Evolutionary conservation across 2,113 vertebrate species (phyloP), one percentile per base, ranked within the genome.

Genomic region (Cinclus mexicanus): DNA sequence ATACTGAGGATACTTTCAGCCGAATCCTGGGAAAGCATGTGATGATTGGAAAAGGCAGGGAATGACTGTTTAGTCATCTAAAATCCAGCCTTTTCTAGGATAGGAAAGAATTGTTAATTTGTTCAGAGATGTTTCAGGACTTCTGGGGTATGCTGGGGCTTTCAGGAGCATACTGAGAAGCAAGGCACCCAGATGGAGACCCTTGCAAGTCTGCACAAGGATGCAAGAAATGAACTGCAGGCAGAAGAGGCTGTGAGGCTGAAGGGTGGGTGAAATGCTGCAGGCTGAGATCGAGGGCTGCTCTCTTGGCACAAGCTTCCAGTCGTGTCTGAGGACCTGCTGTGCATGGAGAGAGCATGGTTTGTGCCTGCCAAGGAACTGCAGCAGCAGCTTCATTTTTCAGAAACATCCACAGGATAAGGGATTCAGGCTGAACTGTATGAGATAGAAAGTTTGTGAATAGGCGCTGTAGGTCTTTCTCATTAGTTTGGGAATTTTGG

Each of bases 401-500:
- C 85, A 97, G 94, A 87, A 92, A n/a, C 0, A 0, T 60, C 57
- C 67, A 79, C 0, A 0, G 70, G 23, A 39, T 24, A 76, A 79
- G 29, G 16, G 37, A 76, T 35, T 76, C 46, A 46, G 57, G n/a
- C 74, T 59, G 81, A 89, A 89, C 64, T 81, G 55, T 16, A n/a
- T 0, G 0, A 82, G 16, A 71, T 28, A 89, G 53, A 67, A 65
- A 53, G 53, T 61, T 41, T 83, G 57, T 94, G 85, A 95, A 95
- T 17, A 95, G 79, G 52, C 0, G 0, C 37, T 91, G 89, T 46
- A 1, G 1, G 65, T 33, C 77, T 39, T 87, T 79, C 93, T 95
- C 78, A 95, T 96, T 93, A 94, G 84, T 94, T 65, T 90, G 78
- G 35, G 55, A 33, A 92, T 91, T 92, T 37, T 70, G 57, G 89